Evolutionary conservation across 2,797 vertebrate species (phyloP).

Genomic region (Rhinella marina): DNA sequence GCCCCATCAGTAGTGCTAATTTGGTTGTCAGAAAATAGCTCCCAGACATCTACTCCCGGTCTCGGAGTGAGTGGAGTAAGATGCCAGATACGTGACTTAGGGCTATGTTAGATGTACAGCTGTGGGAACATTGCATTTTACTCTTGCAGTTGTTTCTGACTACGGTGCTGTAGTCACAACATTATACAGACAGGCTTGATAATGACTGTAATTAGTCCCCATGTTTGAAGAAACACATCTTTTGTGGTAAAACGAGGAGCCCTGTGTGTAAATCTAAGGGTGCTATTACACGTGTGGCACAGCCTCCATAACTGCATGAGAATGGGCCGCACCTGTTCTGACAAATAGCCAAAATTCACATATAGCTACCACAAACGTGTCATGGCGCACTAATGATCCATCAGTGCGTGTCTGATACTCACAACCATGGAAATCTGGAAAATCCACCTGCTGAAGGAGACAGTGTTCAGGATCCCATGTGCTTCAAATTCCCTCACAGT

Average conservation of each 20-base stretch:
- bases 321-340: no score
- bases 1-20: no score
- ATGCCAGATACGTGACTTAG: background rate
- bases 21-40: no score
- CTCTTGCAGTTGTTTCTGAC: constrained; percentile 6
- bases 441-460: background rate
- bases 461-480: background rate
- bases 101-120: background rate
- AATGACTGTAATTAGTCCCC: constrained; percentile 11
- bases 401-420: background rate
- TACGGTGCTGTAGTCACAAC: constrained; percentile 18
- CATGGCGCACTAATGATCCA: no score
- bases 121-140: background rate
- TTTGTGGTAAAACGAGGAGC: background rate
- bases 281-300: no score
- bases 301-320: no score
- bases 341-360: no score
- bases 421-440: background rate
- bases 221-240: constrained; percentile 12
- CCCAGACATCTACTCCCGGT: no score
- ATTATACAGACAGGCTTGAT: background rate
- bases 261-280: background rate
- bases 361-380: no score
- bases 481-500: background rate
- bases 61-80: background rate